Evolutionary conservation across 1,140 invertebrate genomes (phyloP).

Genomic region (Aradophagus sp.): DNA sequence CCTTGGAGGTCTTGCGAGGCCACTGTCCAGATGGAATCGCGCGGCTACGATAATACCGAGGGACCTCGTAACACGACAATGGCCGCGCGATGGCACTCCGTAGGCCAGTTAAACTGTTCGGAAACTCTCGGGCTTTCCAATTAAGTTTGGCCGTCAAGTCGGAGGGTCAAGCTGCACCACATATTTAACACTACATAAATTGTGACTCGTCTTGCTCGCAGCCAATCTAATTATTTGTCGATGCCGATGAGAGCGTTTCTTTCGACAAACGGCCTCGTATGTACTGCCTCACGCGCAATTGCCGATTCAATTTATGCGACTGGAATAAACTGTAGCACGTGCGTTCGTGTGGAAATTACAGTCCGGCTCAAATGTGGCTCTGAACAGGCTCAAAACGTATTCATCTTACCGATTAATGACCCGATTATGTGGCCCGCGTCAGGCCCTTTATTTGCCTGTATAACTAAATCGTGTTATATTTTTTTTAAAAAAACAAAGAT

Average conservation of each 20-base stretch:
- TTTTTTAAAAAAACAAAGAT: too few relatives aligned
- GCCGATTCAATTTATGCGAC: slow-evolving; percentile 19
- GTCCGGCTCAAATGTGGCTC: not conserved
- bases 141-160: slow-evolving; percentile 71
- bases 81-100: slow-evolving; percentile 63
- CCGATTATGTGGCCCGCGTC: too few relatives aligned
- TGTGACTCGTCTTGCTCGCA: slow-evolving; percentile 40
- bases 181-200: slow-evolving; percentile 76
- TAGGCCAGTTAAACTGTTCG: slow-evolving; percentile 75
- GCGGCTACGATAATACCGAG: slow-evolving; percentile 62
- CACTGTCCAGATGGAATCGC: slow-evolving; percentile 55
- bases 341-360: too few relatives aligned
- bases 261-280: too few relatives aligned
- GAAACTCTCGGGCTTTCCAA: slow-evolving; percentile 74
- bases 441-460: too few relatives aligned
- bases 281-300: slow-evolving; percentile 14
- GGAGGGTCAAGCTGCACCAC: slow-evolving; percentile 64
- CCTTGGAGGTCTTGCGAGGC: slow-evolving; percentile 22
- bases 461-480: too few relatives aligned
- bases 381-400: too few relatives aligned
- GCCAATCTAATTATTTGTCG: slow-evolving; percentile 55
- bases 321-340: slow-evolving; percentile 16
- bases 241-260: too few relatives aligned
- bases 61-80: slow-evolving; percentile 66
- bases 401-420: too few relatives aligned